Percentiles rank a stretch among this genome's conserved stretches.
Conservation (phyloP, 35 echinoderm and acorn worm species). For the Diadema setosum region DNA sequence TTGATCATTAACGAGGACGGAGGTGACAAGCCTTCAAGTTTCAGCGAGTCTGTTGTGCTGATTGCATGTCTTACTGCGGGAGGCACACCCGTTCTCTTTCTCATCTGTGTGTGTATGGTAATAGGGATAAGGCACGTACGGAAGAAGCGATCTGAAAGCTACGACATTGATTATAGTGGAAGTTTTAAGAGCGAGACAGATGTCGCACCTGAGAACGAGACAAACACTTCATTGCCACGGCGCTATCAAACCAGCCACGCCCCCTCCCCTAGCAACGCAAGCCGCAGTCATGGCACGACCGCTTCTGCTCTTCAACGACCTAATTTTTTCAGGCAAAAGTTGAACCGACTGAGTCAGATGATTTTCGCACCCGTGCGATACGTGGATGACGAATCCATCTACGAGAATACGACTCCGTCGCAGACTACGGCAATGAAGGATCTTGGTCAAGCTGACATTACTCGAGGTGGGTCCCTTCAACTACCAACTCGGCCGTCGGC, state of each 20-base stretch:
- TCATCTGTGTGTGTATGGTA: background rate
- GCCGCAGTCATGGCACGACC: background rate
- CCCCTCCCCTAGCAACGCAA: background rate
- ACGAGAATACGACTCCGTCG: background rate
- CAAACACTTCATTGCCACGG: background rate
- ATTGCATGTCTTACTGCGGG: background rate
- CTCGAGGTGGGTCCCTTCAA: background rate
- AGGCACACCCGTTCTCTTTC: background rate
- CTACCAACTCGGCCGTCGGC: background rate
- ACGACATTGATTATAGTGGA: constrained; percentile 8
- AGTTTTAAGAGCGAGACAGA: background rate
- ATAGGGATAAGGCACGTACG: background rate
- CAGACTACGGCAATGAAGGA: background rate
- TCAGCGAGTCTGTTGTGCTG: background rate
- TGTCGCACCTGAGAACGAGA: background rate
- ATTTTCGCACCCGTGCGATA: background rate
- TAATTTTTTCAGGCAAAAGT: background rate
- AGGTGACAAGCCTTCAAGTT: background rate
- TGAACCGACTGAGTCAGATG: background rate
- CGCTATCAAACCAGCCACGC: background rate
- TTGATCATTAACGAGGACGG: background rate
- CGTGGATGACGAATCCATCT: constrained; percentile 5
- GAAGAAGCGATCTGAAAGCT: background rate
- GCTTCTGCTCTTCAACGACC: background rate
- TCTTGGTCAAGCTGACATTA: background rate